A percentile compares a stretch with the other conserved stretches of the same genome.
These are phyloP conservation scores for Stichodactyla mertensii DNA, from an alignment of 64 coral and sea anemone genomes.

Conservation along the genomic window DNA sequence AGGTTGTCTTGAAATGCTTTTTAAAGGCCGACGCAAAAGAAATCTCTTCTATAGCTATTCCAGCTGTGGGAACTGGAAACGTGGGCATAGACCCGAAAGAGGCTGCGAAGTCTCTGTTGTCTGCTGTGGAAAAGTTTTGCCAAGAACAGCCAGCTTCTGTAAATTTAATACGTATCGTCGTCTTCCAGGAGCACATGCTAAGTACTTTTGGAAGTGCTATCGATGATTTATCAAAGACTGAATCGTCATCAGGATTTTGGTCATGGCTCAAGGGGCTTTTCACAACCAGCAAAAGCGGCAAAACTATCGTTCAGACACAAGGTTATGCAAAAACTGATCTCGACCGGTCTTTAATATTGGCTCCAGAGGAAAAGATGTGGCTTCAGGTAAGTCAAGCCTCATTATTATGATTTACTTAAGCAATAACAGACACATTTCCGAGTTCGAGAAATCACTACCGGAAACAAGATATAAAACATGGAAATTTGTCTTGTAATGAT, in stretches of 20 bases:
- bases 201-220: conserved; percentile 27
- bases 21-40: neutral
- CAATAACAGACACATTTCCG: too few species aligned
- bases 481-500: too few species aligned
- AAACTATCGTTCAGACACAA: too few species aligned
- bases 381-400: too few species aligned
- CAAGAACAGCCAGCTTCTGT: conserved; percentile 3
- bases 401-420: too few species aligned
- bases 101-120: conserved; percentile 34
- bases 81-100: conserved; percentile 26
- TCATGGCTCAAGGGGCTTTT: too few species aligned
- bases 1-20: conserved; percentile 1
- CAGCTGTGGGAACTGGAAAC: conserved; percentile 59
- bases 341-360: neutral
- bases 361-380: too few species aligned
- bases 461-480: too few species aligned
- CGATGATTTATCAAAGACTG: neutral
- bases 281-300: too few species aligned
- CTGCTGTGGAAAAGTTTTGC: conserved; percentile 35
- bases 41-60: conserved; percentile 46
- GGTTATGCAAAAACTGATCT: too few species aligned
- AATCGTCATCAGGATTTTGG: neutral
- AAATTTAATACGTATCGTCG: conserved; percentile 29
- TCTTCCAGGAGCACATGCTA: conserved; percentile 53
- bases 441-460: too few species aligned